A percentile compares a stretch with the other conserved stretches of the same genome.
Conservation (phyloP, 2,797 vertebrate species). For the Pteropus rufus region DNA sequence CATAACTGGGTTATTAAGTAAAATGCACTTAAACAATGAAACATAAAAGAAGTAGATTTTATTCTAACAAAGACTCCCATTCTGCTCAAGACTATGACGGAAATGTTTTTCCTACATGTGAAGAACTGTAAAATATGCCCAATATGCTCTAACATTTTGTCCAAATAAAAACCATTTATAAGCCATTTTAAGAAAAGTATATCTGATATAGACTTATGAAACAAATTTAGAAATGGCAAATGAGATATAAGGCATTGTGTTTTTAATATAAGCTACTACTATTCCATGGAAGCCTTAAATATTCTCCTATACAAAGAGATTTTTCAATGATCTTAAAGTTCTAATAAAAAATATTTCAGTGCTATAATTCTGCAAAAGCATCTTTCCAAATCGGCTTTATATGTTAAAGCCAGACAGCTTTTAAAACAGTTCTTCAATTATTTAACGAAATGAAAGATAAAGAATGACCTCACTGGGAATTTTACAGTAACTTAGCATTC, state of each 20-base stretch:
- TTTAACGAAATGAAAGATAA: slow-evolving; percentile 61
- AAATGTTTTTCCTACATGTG: not conserved
- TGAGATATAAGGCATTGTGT: not conserved
- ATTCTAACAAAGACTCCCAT: slow-evolving; percentile 5
- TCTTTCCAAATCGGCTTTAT: not conserved
- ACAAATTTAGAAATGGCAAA: slow-evolving; percentile 19
- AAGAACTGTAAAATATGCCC: slow-evolving; percentile 2
- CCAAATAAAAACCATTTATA: slow-evolving; percentile 5
- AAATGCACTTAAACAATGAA: slow-evolving; percentile 49
- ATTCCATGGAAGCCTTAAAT: not conserved
- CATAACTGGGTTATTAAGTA: slow-evolving; percentile 56
- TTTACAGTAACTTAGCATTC: slow-evolving; percentile 52
- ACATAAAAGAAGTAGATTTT: slow-evolving; percentile 39
- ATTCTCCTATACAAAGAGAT: not conserved
- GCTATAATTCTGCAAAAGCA: slow-evolving; percentile 8
- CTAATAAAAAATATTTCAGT: slow-evolving; percentile 41
- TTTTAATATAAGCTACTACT: slow-evolving; percentile 1
- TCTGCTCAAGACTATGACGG: not conserved
- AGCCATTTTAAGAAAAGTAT: not conserved
- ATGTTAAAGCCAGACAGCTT: slow-evolving; percentile 11
- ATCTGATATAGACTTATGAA: not conserved
- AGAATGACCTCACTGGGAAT: slow-evolving; percentile 53
- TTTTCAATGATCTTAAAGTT: slow-evolving; percentile 10
- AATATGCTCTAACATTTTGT: not conserved
- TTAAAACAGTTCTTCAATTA: slow-evolving; percentile 57